Evolutionary conservation across 2,113 vertebrate genomes (phyloP).

Genomic region (Micronisus gabar): DNA sequence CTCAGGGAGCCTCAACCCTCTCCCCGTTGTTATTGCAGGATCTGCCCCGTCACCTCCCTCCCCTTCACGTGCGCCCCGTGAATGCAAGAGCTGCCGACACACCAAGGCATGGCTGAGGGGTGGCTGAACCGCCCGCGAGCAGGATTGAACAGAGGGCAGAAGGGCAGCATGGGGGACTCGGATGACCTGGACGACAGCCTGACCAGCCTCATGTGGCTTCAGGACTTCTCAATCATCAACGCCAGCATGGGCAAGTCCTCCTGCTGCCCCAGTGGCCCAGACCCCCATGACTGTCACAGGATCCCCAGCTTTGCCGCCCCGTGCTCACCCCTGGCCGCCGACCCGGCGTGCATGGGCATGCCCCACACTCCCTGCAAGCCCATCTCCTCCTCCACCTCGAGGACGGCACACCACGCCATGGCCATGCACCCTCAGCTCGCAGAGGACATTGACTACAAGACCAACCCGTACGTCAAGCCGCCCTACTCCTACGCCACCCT

Average conservation of each 20-base stretch:
- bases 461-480: conserved; percentile 85
- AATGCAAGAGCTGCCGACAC: conserved; percentile 65
- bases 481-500: conserved; percentile 94
- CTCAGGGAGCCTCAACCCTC: background rate
- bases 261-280: conserved; percentile 62
- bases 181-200: conserved; percentile 88
- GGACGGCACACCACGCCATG: conserved; percentile 65
- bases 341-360: conserved; percentile 85
- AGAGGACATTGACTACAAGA: conserved; percentile 89
- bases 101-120: conserved; percentile 72
- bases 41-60: background rate
- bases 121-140: conserved; percentile 73
- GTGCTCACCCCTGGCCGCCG: conserved; percentile 85
- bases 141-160: conserved; percentile 69
- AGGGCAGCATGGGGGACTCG: conserved; percentile 59
- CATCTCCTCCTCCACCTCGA: conserved; percentile 81
- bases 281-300: conserved; percentile 72
- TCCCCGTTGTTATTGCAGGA: conserved; percentile 20
- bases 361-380: conserved; percentile 90
- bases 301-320: conserved; percentile 76
- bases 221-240: conserved; percentile 88
- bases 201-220: conserved; percentile 94
- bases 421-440: conserved; percentile 77
- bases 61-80: background rate
- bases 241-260: conserved; percentile 69